A percentile compares a stretch with the other conserved stretches of the same genome.
Evolutionary conservation across 2,113 vertebrate species (phyloP).

Genomic region (Chaetodon auriga): DNA sequence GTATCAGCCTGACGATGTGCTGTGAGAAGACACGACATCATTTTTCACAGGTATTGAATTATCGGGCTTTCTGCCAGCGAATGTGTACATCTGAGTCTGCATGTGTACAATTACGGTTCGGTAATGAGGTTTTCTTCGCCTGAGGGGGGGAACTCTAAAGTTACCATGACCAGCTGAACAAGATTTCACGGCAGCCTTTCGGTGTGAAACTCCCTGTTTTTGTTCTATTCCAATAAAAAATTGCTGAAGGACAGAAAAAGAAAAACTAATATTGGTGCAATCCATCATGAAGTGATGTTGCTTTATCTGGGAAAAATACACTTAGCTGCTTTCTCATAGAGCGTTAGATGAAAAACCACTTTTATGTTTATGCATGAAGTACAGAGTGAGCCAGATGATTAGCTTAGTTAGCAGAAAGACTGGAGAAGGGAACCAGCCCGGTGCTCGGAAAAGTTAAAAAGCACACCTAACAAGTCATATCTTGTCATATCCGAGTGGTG

Average conservation of each 20-base stretch:
- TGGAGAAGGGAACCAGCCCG: too few relatives aligned
- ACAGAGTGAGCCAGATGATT: not conserved
- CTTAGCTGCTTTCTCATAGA: not conserved
- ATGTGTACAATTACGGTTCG: slow-evolving; percentile 6
- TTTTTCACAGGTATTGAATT: slow-evolving; percentile 32
- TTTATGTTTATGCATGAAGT: not conserved
- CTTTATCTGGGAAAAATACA: not conserved
- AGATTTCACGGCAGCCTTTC: slow-evolving; percentile 9
- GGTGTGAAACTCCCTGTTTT: slow-evolving; percentile 20
- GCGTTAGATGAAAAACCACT: not conserved
- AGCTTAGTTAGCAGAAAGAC: not conserved
- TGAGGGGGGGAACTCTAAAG: slow-evolving; percentile 29
- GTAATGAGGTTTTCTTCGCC: slow-evolving; percentile 35
- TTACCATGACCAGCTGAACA: slow-evolving; percentile 25
- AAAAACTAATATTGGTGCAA: not conserved
- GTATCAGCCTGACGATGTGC: slow-evolving; percentile 15
- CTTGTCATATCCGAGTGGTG: too few relatives aligned
- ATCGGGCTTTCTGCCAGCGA: slow-evolving; percentile 1
- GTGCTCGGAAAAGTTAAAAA: too few relatives aligned
- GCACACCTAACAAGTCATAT: not conserved
- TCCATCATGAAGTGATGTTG: not conserved
- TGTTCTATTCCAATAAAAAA: not conserved
- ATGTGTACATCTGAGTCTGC: slow-evolving; percentile 15
- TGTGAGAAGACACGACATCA: slow-evolving; percentile 23
- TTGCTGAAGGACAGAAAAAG: not conserved